phyloP scores from a whole-genome alignment of 1,140 invertebrate genomes.

The Lycorma delicatula region DNA sequence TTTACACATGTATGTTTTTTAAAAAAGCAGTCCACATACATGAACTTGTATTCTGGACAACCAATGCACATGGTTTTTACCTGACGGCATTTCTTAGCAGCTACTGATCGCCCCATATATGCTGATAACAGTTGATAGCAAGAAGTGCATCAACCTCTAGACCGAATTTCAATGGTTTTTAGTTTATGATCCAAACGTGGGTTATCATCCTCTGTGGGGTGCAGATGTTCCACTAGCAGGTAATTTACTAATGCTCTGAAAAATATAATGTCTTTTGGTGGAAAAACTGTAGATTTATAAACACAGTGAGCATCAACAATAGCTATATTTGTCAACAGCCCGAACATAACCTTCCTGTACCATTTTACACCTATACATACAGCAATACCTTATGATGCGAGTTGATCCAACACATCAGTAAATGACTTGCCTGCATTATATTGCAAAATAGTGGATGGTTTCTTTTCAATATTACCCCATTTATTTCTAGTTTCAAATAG shows the following conservation, averaged over 20 bases:
- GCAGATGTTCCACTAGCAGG: not conserved
- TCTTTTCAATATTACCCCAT: not conserved
- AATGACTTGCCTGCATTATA: not conserved
- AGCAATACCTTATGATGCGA: not conserved
- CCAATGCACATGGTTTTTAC: not conserved
- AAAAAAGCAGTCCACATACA: not conserved
- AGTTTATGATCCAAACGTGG: not conserved
- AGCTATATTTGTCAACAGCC: not conserved
- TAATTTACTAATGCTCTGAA: not conserved
- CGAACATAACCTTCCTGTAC: not conserved
- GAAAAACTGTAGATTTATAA: not conserved
- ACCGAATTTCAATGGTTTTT: not conserved
- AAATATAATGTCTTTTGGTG: not conserved
- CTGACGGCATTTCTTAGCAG: not conserved
- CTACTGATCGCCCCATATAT: not conserved
- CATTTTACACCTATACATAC: not conserved
- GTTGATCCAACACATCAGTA: not conserved
- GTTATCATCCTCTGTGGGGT: not conserved
- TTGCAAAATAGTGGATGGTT: not conserved
- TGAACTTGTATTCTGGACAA: not conserved
- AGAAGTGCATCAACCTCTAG: not conserved
- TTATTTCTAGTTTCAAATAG: not conserved
- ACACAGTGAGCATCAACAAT: not conserved
- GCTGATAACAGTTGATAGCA: not conserved
- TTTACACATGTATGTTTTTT: not conserved